Evolutionary conservation across 2,888 invertebrate species (phyloP).

Genomic region (Cryptocephalus moraei): DNA sequence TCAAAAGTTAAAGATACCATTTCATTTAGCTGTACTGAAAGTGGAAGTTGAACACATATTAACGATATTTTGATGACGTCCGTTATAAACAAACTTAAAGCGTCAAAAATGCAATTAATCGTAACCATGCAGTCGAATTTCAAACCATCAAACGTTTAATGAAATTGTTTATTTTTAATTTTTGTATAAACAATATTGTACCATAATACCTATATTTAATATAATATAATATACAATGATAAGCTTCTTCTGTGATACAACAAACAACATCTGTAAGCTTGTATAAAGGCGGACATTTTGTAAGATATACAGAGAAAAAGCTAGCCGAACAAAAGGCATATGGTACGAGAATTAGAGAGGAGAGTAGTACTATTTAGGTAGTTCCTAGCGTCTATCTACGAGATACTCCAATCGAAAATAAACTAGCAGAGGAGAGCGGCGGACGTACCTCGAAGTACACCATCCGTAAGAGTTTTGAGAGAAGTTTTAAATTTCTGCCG

Average conservation of each 20-base stretch:
- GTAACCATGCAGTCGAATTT: too few relatives aligned
- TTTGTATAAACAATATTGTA: slow-evolving; percentile 37
- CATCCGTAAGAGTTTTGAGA: too few relatives aligned
- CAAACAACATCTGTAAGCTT: slow-evolving; percentile 27
- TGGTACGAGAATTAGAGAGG: slow-evolving; percentile 7
- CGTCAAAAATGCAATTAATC: too few relatives aligned
- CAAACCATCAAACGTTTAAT: slow-evolving; percentile 4
- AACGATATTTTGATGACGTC: too few relatives aligned
- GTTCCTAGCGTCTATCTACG: background rate
- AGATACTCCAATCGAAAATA: background rate
- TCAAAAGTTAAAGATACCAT: too few relatives aligned
- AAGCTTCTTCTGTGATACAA: slow-evolving; percentile 31
- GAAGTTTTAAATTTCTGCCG: too few relatives aligned
- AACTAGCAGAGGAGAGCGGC: background rate
- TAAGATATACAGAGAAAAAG: slow-evolving; percentile 13
- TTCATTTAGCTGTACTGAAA: too few relatives aligned
- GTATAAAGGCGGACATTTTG: slow-evolving; percentile 20
- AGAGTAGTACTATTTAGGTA: slow-evolving; percentile 6
- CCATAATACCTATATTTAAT: slow-evolving; percentile 26
- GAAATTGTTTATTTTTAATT: slow-evolving; percentile 20
- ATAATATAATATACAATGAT: slow-evolving; percentile 25
- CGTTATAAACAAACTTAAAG: too few relatives aligned
- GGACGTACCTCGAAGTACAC: too few relatives aligned
- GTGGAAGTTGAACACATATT: too few relatives aligned
- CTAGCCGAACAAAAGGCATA: slow-evolving; percentile 13